Percentiles rank a stretch among this genome's conserved stretches.
phyloP scores from a whole-genome alignment of 2,888 invertebrate species.

The Eupithecia abbreviata region DNA sequence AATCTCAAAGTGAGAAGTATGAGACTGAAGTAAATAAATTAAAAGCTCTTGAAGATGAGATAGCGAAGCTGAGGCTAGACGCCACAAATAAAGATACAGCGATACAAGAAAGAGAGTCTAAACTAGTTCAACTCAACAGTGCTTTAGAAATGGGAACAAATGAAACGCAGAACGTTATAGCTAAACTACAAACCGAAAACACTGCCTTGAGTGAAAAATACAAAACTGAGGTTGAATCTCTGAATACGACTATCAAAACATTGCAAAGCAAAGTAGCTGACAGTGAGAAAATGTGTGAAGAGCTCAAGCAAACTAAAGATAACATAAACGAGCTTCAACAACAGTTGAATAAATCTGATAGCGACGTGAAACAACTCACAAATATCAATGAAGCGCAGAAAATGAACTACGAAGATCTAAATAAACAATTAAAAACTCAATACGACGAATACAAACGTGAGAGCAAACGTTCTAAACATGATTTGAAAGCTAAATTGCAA shows the following conservation, averaged over 20 bases:
- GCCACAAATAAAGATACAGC: conserved; percentile 56
- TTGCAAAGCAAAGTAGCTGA: conserved; percentile 65
- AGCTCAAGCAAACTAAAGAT: conserved; percentile 66
- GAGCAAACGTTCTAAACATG: conserved; percentile 78
- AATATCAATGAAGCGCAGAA: conserved; percentile 79
- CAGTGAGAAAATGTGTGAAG: conserved; percentile 67
- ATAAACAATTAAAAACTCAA: conserved; percentile 71
- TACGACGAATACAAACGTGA: conserved; percentile 77
- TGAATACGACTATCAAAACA: conserved; percentile 63
- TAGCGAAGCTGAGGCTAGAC: conserved; percentile 61
- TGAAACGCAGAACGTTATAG: conserved; percentile 64
- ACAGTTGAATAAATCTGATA: conserved; percentile 73
- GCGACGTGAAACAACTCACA: conserved; percentile 73
- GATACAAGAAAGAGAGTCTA: conserved; percentile 64
- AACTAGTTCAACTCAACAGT: conserved; percentile 62
- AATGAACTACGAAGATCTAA: conserved; percentile 77
- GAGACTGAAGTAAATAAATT: conserved; percentile 61
- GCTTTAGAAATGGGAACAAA: conserved; percentile 61
- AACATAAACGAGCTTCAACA: conserved; percentile 73
- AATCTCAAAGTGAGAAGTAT: conserved; percentile 61
- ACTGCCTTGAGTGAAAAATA: conserved; percentile 66
- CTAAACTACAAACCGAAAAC: conserved; percentile 68
- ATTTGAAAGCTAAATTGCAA: conserved; percentile 83
- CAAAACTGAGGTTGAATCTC: conserved; percentile 68
- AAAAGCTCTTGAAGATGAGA: conserved; percentile 62